Conservation (phyloP, 1,140 invertebrate species). For the Asobara japonica region DNA sequence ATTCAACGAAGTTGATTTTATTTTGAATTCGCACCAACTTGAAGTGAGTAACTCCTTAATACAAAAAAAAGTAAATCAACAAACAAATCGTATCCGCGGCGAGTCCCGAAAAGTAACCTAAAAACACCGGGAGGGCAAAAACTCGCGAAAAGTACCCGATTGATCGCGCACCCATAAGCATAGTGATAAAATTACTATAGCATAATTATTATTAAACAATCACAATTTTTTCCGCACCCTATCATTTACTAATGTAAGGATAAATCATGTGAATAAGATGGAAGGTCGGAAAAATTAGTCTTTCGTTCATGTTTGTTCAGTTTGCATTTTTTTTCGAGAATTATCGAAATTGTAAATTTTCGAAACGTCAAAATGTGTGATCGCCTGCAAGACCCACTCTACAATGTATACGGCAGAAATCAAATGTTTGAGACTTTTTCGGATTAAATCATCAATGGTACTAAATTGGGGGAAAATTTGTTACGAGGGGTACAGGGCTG, state of each 20-base stretch:
- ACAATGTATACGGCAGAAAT: conserved; percentile 40
- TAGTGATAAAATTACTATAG: conserved; percentile 30
- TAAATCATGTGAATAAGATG: no score
- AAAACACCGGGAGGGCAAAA: no score
- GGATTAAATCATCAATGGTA: conserved; percentile 3
- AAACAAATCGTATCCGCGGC: no score
- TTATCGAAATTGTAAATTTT: conserved; percentile 34
- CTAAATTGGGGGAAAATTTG: background rate
- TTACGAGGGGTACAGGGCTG: conserved; percentile 28
- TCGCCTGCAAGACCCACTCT: conserved; percentile 46
- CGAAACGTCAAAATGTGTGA: conserved; percentile 56
- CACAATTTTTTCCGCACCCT: conserved; percentile 37
- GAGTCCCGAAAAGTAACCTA: no score
- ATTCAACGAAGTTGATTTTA: no score
- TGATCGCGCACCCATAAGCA: conserved; percentile 38
- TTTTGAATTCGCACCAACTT: no score
- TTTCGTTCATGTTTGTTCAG: background rate
- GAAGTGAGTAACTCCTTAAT: no score
- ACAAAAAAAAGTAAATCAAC: no score
- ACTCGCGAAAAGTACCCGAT: conserved; percentile 14
- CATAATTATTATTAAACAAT: conserved; percentile 28
- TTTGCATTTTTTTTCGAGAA: background rate
- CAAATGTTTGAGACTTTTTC: conserved; percentile 8
- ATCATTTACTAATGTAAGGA: background rate
- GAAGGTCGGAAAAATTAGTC: no score